Evolutionary conservation across 2,888 invertebrate species (phyloP).

Genomic region (Empis livida): DNA sequence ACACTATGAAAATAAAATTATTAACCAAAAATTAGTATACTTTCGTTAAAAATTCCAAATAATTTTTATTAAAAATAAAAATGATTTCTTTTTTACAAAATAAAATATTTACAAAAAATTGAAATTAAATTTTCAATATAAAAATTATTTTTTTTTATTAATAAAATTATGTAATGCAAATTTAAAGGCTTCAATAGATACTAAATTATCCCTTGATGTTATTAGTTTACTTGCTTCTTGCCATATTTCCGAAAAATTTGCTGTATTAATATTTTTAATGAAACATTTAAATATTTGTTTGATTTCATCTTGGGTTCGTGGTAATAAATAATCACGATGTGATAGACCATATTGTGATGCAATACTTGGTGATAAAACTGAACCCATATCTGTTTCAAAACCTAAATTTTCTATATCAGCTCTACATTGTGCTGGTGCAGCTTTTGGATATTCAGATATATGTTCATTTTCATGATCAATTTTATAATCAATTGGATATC

Average conservation of each 20-base stretch:
- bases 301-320: slow-evolving; percentile 2
- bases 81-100: no score
- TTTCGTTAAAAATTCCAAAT: no score
- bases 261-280: neutral
- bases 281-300: neutral
- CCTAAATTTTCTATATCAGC: neutral
- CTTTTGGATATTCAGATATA: neutral
- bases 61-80: no score
- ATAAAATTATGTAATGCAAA: slow-evolving; percentile 1
- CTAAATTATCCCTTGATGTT: slow-evolving; percentile 8
- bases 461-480: no score
- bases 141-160: no score
- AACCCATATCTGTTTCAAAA: neutral
- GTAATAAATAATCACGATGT: slow-evolving; percentile 1
- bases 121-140: no score
- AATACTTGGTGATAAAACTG: slow-evolving; percentile 1
- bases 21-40: no score
- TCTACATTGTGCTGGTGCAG: neutral
- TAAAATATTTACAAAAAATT: no score
- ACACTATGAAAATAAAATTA: no score
- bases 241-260: slow-evolving; percentile 8
- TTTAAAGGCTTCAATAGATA: slow-evolving; percentile 12
- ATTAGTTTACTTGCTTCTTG: slow-evolving; percentile 4
- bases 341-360: neutral
- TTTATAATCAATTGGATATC: neutral